Percentiles rank a stretch among this genome's conserved stretches.
Evolutionary conservation across 92 coral and sea anemone species (phyloP).

Genomic region (Heteractis magnifica): DNA sequence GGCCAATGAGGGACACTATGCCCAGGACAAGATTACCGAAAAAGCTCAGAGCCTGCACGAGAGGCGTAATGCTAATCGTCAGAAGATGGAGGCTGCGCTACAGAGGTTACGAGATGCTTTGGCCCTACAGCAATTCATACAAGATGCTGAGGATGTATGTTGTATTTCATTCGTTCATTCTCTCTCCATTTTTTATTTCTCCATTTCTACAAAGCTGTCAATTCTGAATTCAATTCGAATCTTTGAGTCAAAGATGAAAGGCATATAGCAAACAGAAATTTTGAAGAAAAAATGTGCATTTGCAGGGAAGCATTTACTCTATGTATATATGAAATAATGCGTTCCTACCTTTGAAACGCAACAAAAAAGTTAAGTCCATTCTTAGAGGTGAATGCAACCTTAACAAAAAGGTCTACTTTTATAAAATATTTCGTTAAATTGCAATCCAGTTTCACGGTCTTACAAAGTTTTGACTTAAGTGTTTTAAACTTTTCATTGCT

Average conservation of each 20-base stretch:
- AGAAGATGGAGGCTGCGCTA: constrained; percentile 84
- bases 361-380: no score
- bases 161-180: background rate
- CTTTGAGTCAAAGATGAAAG: no score
- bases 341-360: no score
- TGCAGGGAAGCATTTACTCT: no score
- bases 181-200: background rate
- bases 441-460: background rate
- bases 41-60: constrained; percentile 95
- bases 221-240: no score
- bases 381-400: no score
- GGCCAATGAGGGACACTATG: constrained; percentile 90
- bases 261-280: no score
- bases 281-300: no score
- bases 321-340: background rate
- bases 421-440: background rate
- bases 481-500: background rate
- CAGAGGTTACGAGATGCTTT: constrained; percentile 86
- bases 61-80: constrained; percentile 90
- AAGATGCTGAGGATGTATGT: constrained; percentile 94
- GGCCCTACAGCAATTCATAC: constrained; percentile 89
- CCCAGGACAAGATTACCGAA: constrained; percentile 89
- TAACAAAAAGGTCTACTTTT: background rate
- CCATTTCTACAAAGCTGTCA: background rate
- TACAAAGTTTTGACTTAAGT: no score